Percentiles rank a stretch among this genome's conserved stretches.
phyloP scores from a whole-genome alignment of 2,888 invertebrate species.

The Cheiracanthium punctorium region DNA sequence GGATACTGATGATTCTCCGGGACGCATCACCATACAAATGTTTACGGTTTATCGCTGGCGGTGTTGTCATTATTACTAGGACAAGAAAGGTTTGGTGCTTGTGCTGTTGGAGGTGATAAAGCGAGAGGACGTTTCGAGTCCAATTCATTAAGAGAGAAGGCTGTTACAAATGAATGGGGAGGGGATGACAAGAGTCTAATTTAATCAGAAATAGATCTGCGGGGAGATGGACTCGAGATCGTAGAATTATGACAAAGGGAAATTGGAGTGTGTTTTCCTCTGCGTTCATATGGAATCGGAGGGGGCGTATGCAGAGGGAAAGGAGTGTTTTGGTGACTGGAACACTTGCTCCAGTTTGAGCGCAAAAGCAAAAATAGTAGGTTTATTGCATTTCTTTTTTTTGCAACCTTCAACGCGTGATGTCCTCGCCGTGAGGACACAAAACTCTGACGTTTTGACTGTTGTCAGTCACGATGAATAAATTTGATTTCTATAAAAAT shows the following conservation, averaged over 20 bases:
- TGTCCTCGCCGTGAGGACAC: too few relatives aligned
- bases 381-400: too few relatives aligned
- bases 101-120: constrained; percentile 50
- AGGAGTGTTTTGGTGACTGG: background rate
- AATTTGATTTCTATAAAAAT: too few relatives aligned
- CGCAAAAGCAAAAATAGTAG: too few relatives aligned
- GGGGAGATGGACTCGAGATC: constrained; percentile 36
- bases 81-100: constrained; percentile 4
- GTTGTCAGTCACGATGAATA: too few relatives aligned
- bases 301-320: constrained; percentile 8
- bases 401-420: too few relatives aligned
- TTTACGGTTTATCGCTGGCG: background rate
- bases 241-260: constrained; percentile 47
- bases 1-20: background rate
- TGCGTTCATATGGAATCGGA: constrained; percentile 20
- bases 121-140: constrained; percentile 41
- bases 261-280: constrained; percentile 30
- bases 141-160: constrained; percentile 58
- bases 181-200: constrained; percentile 41
- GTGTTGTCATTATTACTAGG: background rate
- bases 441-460: too few relatives aligned
- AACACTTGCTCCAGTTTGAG: too few relatives aligned
- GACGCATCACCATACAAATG: constrained; percentile 1
- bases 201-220: constrained; percentile 55
- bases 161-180: constrained; percentile 42